These are phyloP conservation scores for Podarcis raffonei DNA, from an alignment of 2,113 vertebrate genomes.

Conservation along the genomic window DNA sequence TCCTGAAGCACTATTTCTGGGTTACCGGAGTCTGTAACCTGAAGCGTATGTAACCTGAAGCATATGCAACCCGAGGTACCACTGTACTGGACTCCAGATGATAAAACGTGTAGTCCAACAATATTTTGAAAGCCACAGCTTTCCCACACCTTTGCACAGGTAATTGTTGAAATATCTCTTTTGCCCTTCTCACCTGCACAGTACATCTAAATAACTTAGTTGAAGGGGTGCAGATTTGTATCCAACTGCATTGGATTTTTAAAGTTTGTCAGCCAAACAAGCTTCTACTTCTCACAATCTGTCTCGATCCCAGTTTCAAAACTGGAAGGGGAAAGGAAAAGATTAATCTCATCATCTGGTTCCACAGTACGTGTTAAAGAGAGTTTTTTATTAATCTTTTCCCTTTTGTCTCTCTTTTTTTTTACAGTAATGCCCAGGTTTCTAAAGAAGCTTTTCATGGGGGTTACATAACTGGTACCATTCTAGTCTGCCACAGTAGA, in stretches of 20 bases:
- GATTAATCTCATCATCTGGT: constrained; percentile 53
- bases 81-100: too few relatives aligned
- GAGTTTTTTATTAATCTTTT: constrained; percentile 40
- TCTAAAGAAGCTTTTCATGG: constrained; percentile 41
- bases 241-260: background rate
- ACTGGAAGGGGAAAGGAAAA: background rate
- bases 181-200: too few relatives aligned
- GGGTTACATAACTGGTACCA: constrained; percentile 12
- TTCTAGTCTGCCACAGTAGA: background rate
- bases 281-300: background rate
- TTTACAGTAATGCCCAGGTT: constrained; percentile 17
- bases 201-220: too few relatives aligned
- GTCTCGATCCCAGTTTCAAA: background rate
- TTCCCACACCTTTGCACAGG: too few relatives aligned
- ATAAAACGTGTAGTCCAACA: too few relatives aligned
- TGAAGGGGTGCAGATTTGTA: too few relatives aligned
- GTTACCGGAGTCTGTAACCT: too few relatives aligned
- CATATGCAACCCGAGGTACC: too few relatives aligned
- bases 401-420: background rate
- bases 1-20: too few relatives aligned
- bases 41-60: too few relatives aligned
- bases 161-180: too few relatives aligned
- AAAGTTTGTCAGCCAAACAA: background rate
- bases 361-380: constrained; percentile 49
- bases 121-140: too few relatives aligned